These are phyloP conservation scores for Spheniscus mendiculus DNA, from an alignment of 2,113 vertebrate genomes.

Conservation along the genomic window DNA sequence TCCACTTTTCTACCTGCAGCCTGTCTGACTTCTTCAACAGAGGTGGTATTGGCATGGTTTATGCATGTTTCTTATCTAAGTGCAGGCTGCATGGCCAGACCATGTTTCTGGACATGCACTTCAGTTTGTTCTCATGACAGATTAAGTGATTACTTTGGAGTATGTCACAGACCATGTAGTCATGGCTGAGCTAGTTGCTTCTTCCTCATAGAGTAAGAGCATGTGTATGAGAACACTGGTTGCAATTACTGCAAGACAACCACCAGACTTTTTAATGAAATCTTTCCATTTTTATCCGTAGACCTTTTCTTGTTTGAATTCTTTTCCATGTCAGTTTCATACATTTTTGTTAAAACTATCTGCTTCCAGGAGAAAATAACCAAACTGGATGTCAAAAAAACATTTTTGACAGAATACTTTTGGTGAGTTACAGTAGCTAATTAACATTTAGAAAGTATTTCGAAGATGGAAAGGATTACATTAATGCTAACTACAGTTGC, in stretches of 20 bases:
- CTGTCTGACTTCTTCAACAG: background rate
- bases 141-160: background rate
- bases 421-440: background rate
- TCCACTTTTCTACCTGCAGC: background rate
- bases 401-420: background rate
- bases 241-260: background rate
- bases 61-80: background rate
- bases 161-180: background rate
- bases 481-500: background rate
- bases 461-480: background rate
- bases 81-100: background rate
- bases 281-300: background rate
- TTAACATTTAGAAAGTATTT: background rate
- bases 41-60: background rate
- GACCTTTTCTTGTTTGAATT: background rate
- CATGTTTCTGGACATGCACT: background rate
- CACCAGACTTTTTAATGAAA: background rate
- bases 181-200: background rate
- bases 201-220: background rate
- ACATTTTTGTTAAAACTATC: background rate
- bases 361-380: background rate
- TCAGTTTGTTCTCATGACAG: background rate
- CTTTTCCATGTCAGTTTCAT: background rate
- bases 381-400: background rate
- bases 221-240: background rate